Base-by-base conservation (phyloP, 2,888 invertebrate genomes). In the Syrphus vitripennis region DNA sequence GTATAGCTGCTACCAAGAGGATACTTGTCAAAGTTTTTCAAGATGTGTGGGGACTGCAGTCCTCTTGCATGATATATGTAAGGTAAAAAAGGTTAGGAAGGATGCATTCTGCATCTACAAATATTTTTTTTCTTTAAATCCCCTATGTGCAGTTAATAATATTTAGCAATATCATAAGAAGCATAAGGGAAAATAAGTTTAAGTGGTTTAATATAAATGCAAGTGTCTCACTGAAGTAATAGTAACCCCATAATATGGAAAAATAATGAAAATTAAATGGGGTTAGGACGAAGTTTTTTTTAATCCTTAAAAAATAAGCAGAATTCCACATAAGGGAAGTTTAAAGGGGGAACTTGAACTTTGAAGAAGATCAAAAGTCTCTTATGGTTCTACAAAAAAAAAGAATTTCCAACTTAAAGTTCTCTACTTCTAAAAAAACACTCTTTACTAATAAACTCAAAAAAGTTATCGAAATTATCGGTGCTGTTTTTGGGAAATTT, bases 121-220 rank as follows among this genome's bases (percentile, higher is more conserved):
- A n/a, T n/a, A n/a, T n/a, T 61, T 4, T 6, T 21, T 34, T 14
- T 55, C 24, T 24, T 5, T 14, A 14, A 14, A 14, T 37, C 59
- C 59, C 31, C 6, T 34, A 31, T 12, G n/a, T 40, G 26, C 16
- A 16, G 16, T 63, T 26, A 40, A 40, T 24, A 26, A 63, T 61
- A n/a, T 61, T 24, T n/a, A 40, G 24, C 61, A 40, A 26, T 61
- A 16, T 61, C 24, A 61, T 4, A 61, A 40, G n/a, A n/a, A 10
- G n/a, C 61, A 61, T 61, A 61, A 4, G 61, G 7, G 24, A 42
- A 61, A 63, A 42, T 42, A 63, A 63, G 10, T 42, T 26, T 42
- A 63, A 63, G 42, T 42, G 40, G 40, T 14, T 63, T 42, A 14
- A 63, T 40, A 42, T 63, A 26, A 40, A 63, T 42, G 24, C 24